Conservation (phyloP, 2,113 vertebrate species). For the Carlito syrichta region DNA sequence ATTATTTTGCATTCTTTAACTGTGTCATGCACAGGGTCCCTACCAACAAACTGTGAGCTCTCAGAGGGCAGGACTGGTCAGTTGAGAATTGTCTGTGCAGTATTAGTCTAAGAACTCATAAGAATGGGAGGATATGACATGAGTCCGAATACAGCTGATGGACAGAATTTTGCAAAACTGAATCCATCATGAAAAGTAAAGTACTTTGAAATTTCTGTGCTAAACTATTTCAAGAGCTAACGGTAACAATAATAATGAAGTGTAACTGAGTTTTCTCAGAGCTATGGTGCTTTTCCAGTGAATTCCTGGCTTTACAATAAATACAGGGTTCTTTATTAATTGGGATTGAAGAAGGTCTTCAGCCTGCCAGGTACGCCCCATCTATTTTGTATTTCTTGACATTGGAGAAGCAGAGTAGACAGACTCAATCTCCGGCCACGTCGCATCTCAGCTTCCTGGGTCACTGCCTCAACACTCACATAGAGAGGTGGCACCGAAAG, state of each 20-base stretch:
- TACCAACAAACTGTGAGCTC: background rate
- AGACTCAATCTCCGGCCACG: slow-evolving; percentile 41
- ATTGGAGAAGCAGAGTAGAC: slow-evolving; percentile 49
- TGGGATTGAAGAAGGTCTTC: background rate
- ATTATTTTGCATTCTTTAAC: background rate
- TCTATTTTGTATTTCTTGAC: background rate
- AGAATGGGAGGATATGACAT: background rate
- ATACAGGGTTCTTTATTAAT: background rate
- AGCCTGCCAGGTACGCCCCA: background rate
- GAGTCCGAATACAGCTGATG: background rate
- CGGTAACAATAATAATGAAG: background rate
- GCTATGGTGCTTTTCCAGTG: background rate
- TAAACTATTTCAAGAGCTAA: background rate
- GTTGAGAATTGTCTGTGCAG: background rate
- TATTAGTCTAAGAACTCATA: background rate
- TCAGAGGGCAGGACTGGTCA: background rate
- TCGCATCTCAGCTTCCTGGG: background rate
- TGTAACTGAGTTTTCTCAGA: background rate
- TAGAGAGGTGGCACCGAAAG: slow-evolving; percentile 52
- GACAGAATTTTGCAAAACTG: background rate
- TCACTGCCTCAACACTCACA: slow-evolving; percentile 48
- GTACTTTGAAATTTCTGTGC: background rate
- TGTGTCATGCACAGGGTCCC: background rate
- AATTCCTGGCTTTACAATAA: background rate
- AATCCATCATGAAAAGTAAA: background rate